Conservation (phyloP, 64 coral and sea anemone species). For the Trachythela sp. region DNA sequence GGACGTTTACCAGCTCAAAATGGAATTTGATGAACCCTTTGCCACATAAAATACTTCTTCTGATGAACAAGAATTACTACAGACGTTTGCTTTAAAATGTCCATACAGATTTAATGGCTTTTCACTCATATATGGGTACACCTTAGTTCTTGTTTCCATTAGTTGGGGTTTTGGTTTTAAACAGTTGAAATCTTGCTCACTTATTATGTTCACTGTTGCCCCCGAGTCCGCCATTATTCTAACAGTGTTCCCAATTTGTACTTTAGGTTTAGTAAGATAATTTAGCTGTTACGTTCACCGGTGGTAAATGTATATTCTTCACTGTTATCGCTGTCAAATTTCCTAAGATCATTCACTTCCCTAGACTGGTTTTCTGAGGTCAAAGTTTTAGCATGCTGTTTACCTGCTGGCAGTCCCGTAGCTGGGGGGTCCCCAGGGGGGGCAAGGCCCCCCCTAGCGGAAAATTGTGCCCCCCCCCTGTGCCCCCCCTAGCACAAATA, state of each 20-base stretch:
- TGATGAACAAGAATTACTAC: slow-evolving; percentile 32
- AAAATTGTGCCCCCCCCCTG: too few relatives aligned
- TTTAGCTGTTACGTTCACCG: neutral
- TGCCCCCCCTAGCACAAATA: too few relatives aligned
- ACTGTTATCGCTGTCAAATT: neutral
- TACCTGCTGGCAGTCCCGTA: slow-evolving; percentile 28
- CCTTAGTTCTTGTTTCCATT: slow-evolving; percentile 26
- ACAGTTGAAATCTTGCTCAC: slow-evolving; percentile 44
- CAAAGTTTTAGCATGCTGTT: slow-evolving; percentile 17
- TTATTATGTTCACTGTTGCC: slow-evolving; percentile 56
- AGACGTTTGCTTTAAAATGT: slow-evolving; percentile 25
- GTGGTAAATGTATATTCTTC: slow-evolving; percentile 11
- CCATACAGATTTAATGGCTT: slow-evolving; percentile 46
- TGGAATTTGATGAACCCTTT: slow-evolving; percentile 39
- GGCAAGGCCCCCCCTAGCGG: too few relatives aligned
- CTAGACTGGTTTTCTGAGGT: neutral
- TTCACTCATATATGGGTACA: slow-evolving; percentile 42
- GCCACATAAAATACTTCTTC: slow-evolving; percentile 53
- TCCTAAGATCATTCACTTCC: neutral
- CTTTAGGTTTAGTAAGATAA: slow-evolving; percentile 3
- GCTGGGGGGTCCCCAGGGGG: too few relatives aligned
- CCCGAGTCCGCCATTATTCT: slow-evolving; percentile 50
- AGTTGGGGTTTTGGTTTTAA: slow-evolving; percentile 53
- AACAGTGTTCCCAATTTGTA: slow-evolving; percentile 29
- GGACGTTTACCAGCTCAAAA: slow-evolving; percentile 47